Conservation (phyloP, 2,888 invertebrate species). For the Cephonodes hylas region DNA sequence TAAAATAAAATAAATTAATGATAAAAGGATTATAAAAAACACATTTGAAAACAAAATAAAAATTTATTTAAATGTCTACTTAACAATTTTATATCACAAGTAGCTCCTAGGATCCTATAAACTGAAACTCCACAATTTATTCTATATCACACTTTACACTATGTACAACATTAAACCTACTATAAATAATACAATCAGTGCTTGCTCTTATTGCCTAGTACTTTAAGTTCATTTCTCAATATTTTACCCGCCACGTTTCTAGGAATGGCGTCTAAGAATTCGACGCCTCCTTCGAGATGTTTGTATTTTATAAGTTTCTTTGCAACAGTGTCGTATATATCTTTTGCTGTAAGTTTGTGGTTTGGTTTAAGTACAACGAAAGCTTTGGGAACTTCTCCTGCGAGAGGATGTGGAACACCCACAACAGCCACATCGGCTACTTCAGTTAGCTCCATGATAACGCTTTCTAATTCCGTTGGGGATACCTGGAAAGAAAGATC, state of each 20-base stretch:
- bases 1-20: no score
- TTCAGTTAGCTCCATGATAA: constrained; percentile 86
- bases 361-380: constrained; percentile 84
- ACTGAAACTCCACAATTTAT: not conserved
- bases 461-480: constrained; percentile 90
- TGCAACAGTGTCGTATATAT: constrained; percentile 80
- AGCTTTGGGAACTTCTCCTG: constrained; percentile 88
- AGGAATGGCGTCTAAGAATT: constrained; percentile 85
- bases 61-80: constrained; percentile 24
- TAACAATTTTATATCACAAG: constrained; percentile 5
- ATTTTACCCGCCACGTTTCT: constrained; percentile 90
- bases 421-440: constrained; percentile 90
- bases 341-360: constrained; percentile 78
- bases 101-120: constrained; percentile 7
- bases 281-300: constrained; percentile 85
- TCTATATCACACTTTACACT: constrained; percentile 30
- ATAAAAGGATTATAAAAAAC: constrained; percentile 16
- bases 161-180: constrained; percentile 22
- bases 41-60: constrained; percentile 30
- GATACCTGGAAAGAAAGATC: constrained; percentile 83
- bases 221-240: constrained; percentile 84
- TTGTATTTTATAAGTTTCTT: constrained; percentile 87
- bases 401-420: constrained; percentile 85
- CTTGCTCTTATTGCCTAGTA: constrained; percentile 42
- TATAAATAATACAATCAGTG: constrained; percentile 21